Percentiles rank a stretch among this genome's conserved stretches.
phyloP scores from a whole-genome alignment of 2,888 invertebrate species.

The Periphyllus acericola region DNA sequence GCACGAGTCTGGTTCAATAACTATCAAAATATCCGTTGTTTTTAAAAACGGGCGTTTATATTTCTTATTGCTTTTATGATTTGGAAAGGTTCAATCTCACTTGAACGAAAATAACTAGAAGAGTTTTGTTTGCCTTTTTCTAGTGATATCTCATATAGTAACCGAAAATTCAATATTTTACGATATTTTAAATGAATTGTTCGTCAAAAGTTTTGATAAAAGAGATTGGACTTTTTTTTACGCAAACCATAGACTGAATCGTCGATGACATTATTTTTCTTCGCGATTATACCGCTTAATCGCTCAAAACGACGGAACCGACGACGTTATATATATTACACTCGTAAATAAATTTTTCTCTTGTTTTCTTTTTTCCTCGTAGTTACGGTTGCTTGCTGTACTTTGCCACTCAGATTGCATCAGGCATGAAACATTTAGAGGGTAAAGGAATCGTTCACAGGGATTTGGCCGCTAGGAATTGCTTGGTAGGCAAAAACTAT shows the following conservation, averaged over 20 bases:
- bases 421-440: conserved; percentile 94
- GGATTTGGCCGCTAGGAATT: conserved; percentile 89
- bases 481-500: conserved; percentile 84
- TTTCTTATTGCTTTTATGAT: not conserved
- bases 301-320: not conserved
- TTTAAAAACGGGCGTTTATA: not conserved
- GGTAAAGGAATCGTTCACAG: conserved; percentile 89
- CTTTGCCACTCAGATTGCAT: conserved; percentile 88
- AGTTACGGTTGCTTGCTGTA: conserved; percentile 86
- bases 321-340: not conserved
- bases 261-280: no score
- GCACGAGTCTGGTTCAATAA: not conserved
- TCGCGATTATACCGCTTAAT: no score
- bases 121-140: no score
- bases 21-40: not conserved
- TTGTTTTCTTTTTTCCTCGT: conserved; percentile 66
- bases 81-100: no score
- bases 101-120: not conserved
- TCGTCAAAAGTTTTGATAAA: no score
- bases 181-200: no score
- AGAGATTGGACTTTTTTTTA: no score
- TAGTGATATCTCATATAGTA: no score
- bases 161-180: no score
- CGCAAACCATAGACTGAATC: no score
- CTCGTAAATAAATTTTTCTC: not conserved